Evolutionary conservation across 1,140 invertebrate genomes (phyloP).

Genomic region (Bombus cullumanus): DNA sequence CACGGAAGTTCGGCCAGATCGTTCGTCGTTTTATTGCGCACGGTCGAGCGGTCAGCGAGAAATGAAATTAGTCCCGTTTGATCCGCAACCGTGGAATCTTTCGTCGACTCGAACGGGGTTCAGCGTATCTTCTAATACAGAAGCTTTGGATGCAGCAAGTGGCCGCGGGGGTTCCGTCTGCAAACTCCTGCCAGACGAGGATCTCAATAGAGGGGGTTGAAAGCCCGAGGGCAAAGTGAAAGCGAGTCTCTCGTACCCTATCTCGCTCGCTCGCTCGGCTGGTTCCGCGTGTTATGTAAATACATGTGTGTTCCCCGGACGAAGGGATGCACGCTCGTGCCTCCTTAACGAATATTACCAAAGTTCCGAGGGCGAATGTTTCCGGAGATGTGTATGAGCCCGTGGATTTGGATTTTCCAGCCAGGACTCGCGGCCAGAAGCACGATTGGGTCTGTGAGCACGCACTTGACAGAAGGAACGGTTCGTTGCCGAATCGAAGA

Average conservation of each 20-base stretch:
- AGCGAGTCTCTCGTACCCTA: conserved; percentile 25
- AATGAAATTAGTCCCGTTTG: conserved; percentile 64
- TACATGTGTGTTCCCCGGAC: conserved; percentile 49
- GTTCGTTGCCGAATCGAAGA: background rate
- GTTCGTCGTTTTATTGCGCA: conserved; percentile 55
- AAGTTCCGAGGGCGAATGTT: conserved; percentile 53
- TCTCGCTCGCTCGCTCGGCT: background rate
- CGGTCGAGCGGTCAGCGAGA: conserved; percentile 56
- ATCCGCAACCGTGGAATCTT: conserved; percentile 54
- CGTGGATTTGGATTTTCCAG: conserved; percentile 22
- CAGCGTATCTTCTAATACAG: conserved; percentile 32
- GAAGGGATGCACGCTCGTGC: conserved; percentile 36
- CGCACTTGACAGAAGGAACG: conserved; percentile 10
- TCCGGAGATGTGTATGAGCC: background rate
- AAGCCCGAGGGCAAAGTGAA: conserved; percentile 43
- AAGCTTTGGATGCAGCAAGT: conserved; percentile 46
- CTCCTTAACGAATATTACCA: conserved; percentile 68
- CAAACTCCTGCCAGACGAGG: conserved; percentile 62
- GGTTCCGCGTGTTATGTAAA: conserved; percentile 62
- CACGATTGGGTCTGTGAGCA: background rate
- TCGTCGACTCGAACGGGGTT: conserved; percentile 7
- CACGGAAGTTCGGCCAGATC: background rate
- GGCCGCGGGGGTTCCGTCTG: conserved; percentile 60
- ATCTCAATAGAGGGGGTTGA: conserved; percentile 8
- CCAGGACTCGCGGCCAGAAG: background rate